Percentiles rank a stretch among this genome's conserved stretches.
Conservation (phyloP, 1,140 invertebrate species). For the Bombus pascuorum region DNA sequence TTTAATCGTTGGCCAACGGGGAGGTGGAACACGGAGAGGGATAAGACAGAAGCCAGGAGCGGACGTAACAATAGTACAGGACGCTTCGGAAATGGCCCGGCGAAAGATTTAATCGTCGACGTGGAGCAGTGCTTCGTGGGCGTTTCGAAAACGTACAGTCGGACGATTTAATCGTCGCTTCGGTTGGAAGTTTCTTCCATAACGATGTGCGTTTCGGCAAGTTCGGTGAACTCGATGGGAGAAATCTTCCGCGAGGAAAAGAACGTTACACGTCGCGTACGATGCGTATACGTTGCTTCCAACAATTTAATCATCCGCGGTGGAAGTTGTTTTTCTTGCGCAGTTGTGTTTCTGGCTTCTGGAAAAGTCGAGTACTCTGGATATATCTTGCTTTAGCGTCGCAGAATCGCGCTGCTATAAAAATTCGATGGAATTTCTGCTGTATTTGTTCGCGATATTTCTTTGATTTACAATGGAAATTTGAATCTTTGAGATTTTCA, state of each 20-base stretch:
- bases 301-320: background rate
- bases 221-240: background rate
- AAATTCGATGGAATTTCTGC: background rate
- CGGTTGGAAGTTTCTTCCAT: background rate
- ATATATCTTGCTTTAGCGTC: too few species aligned
- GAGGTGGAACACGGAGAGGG: too few species aligned
- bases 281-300: background rate
- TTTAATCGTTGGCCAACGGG: background rate
- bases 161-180: too few species aligned
- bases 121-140: background rate
- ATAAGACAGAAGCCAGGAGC: too few species aligned
- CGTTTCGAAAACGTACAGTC: too few species aligned
- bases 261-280: background rate
- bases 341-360: too few species aligned
- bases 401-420: background rate
- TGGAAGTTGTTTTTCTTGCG: background rate
- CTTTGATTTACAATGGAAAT: background rate
- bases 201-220: background rate
- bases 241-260: background rate
- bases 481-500: background rate
- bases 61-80: background rate
- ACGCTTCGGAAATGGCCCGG: background rate
- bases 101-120: background rate
- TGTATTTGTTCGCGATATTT: background rate
- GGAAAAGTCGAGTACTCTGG: too few species aligned